Base-by-base conservation (phyloP, 2,797 vertebrate species). In the Crenuchus spilurus region DNA sequence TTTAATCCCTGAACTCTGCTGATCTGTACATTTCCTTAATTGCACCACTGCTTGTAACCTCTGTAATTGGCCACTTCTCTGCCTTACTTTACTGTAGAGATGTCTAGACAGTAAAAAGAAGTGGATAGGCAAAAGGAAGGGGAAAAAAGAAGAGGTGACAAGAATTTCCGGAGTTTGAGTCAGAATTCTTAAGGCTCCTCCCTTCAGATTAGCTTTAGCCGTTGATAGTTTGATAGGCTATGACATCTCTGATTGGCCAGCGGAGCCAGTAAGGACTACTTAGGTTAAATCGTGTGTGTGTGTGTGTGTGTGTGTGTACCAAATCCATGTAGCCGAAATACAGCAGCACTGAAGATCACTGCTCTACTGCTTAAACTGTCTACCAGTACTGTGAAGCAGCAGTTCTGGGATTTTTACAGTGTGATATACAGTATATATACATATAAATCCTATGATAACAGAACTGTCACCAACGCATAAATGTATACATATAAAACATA, bases 1-100 rank as follows among this genome's bases (percentile, higher is more conserved):
- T 84, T 86, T 84, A 87, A 88, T 85, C 85, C n/a, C 58, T 87
- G 84, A 88, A 85, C 87, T 78, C 46, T 70, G 70, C 80, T 88
- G 85, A 90, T 87, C 87, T 85, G 78, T 86, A 87, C 87, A 90
- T 90, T 90, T 87, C 83, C 84, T 89, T 88, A 88, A 89, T 87
- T 90, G 88, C 82, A 37, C 55, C 58, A 30, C 64, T 82, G 79
- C 85, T 88, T 89, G 80, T 89, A 85, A 89, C 83, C 77, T 79
- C 52, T 81, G 79, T 90, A 89, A 91, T 89, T 89, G 86, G 80
- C 75, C 74, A 37, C 66, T 77, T 78, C 14, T 63, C 52, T 79
- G 65, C 66, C 57, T 55, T 72, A 51, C 76, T 48, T 78, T 67
- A 77, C 52, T 66, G 46, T 69, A 51, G 44, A 80, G 69, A 67